Percentiles rank a stretch among this genome's conserved stretches.
These are phyloP conservation scores for Maniola jurtina DNA, from an alignment of 1,140 invertebrate species.

Conservation along the genomic window DNA sequence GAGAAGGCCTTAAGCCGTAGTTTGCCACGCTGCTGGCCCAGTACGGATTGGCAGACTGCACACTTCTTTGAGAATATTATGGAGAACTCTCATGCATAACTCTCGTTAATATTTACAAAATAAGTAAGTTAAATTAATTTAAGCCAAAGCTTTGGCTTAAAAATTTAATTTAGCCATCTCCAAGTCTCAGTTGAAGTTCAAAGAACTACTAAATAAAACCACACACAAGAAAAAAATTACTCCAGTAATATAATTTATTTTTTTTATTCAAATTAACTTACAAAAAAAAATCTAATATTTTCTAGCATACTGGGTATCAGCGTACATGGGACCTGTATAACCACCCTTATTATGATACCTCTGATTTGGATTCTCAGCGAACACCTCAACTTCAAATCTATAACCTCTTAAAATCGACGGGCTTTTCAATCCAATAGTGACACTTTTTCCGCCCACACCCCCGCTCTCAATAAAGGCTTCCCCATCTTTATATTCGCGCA, in stretches of 20 bases:
- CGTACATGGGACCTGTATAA: conserved; percentile 32
- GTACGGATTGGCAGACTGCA: no score
- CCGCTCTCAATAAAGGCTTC: conserved; percentile 58
- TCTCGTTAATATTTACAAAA: no score
- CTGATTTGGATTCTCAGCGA: conserved; percentile 42
- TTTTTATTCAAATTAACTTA: background rate
- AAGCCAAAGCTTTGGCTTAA: no score
- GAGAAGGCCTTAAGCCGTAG: no score
- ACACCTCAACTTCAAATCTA: conserved; percentile 64
- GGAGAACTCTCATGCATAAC: no score
- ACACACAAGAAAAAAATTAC: background rate
- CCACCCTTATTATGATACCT: conserved; percentile 45
- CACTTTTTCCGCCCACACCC: conserved; percentile 56
- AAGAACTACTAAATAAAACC: no score
- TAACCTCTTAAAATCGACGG: conserved; percentile 65
- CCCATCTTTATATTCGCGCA: conserved; percentile 58
- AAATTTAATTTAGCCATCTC: no score
- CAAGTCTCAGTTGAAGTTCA: no score
- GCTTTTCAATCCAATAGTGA: conserved; percentile 56
- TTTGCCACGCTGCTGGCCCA: no score
- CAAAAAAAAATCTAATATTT: conserved; percentile 40
- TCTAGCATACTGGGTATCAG: conserved; percentile 45
- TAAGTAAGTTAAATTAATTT: no score
- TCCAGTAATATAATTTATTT: conserved; percentile 1
- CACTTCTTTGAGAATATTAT: no score